Percentiles rank a stretch among this genome's conserved stretches.
phyloP scores from a whole-genome alignment of 2,888 invertebrate genomes.

The Eledone cirrhosa region DNA sequence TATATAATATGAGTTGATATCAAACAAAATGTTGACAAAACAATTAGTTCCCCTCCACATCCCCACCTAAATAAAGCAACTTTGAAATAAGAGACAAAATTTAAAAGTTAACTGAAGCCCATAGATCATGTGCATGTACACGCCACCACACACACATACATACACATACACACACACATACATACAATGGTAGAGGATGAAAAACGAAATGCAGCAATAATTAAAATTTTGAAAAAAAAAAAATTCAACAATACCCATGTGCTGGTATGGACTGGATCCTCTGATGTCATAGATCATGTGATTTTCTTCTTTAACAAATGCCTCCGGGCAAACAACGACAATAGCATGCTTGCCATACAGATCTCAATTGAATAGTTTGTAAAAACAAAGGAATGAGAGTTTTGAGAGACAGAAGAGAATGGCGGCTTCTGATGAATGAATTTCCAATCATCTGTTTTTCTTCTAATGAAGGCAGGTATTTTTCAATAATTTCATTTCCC shows the following conservation, averaged over 20 bases:
- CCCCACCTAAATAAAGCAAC: too few species aligned
- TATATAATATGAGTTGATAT: too few species aligned
- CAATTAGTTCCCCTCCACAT: too few species aligned
- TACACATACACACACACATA: too few species aligned
- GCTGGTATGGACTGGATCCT: slow-evolving; percentile 27
- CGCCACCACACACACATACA: too few species aligned
- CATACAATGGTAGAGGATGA: too few species aligned
- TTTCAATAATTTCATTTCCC: slow-evolving; percentile 12
- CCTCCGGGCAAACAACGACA: neutral
- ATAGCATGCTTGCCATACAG: slow-evolving; percentile 2
- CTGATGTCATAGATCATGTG: slow-evolving; percentile 24
- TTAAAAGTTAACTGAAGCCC: too few species aligned
- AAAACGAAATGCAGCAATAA: neutral
- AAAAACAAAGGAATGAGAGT: neutral
- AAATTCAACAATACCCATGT: slow-evolving; percentile 15
- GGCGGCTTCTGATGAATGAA: neutral
- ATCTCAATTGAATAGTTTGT: neutral
- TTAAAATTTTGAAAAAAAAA: neutral
- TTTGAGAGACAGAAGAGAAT: neutral
- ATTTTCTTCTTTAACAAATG: slow-evolving; percentile 24
- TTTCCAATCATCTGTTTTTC: neutral
- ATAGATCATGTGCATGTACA: too few species aligned
- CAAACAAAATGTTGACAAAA: too few species aligned
- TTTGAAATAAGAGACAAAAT: too few species aligned
- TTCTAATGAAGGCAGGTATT: neutral